Conservation (phyloP, 2,113 vertebrate genomes). For the Triplophysa tibetana region DNA sequence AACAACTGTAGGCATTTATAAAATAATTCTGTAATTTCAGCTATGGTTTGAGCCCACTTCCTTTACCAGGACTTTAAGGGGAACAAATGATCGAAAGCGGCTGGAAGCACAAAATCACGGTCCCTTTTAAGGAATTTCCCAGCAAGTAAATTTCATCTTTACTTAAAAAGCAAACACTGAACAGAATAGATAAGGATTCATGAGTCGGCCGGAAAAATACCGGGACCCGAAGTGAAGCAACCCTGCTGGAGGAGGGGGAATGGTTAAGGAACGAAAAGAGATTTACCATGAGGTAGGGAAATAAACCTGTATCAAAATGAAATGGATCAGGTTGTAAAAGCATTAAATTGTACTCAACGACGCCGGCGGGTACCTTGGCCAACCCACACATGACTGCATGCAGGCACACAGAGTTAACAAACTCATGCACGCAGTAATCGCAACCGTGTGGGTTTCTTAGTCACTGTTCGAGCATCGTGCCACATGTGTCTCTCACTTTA, state of each 20-base stretch:
- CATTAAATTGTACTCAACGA: slow-evolving; percentile 59
- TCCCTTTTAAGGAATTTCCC: slow-evolving; percentile 40
- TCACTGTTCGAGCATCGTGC: slow-evolving; percentile 27
- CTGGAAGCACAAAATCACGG: slow-evolving; percentile 55
- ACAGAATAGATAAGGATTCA: not conserved
- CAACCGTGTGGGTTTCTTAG: slow-evolving; percentile 57
- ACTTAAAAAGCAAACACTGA: slow-evolving; percentile 1
- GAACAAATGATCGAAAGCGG: slow-evolving; percentile 76
- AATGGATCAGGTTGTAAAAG: slow-evolving; percentile 73
- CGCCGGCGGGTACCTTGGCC: slow-evolving; percentile 55
- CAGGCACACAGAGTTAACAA: slow-evolving; percentile 43
- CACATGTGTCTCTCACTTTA: slow-evolving; percentile 24
- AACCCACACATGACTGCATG: slow-evolving; percentile 46
- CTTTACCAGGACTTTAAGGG: slow-evolving; percentile 76
- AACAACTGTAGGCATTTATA: slow-evolving; percentile 68
- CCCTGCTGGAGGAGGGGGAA: slow-evolving; percentile 58
- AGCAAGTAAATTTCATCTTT: slow-evolving; percentile 32
- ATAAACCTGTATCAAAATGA: slow-evolving; percentile 70
- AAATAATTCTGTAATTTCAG: slow-evolving; percentile 76
- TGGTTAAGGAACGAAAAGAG: slow-evolving; percentile 67
- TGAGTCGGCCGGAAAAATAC: slow-evolving; percentile 27
- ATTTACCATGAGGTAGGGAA: slow-evolving; percentile 71
- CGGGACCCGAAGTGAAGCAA: slow-evolving; percentile 39
- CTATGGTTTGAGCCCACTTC: slow-evolving; percentile 75
- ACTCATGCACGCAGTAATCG: slow-evolving; percentile 53